A percentile compares a stretch with the other conserved stretches of the same genome.
Conservation (phyloP, 2,113 vertebrate genomes). For the Lamprologus sp. region DNA sequence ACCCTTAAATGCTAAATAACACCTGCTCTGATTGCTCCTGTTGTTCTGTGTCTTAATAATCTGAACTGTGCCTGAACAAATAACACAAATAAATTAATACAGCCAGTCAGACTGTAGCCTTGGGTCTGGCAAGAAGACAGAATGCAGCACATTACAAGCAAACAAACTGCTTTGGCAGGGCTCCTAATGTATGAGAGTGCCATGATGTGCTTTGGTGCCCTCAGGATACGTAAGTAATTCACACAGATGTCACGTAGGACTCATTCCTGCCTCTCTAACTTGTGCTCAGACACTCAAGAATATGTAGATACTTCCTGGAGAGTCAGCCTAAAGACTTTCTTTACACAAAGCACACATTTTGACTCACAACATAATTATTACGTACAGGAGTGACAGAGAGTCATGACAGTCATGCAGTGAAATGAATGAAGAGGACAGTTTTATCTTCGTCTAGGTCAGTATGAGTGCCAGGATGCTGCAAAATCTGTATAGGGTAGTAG, state of each 20-base stretch:
- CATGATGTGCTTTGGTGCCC: background rate
- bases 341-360: background rate
- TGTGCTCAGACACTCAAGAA: background rate
- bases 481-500: background rate
- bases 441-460: background rate
- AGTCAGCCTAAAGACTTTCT: background rate
- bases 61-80: background rate
- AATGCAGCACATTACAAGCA: slow-evolving; percentile 20
- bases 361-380: background rate
- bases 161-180: slow-evolving; percentile 5
- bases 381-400: background rate
- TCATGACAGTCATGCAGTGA: background rate
- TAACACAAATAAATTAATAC: slow-evolving; percentile 4
- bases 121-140: slow-evolving; percentile 22
- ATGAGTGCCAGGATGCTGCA: background rate
- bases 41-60: background rate
- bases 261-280: background rate
- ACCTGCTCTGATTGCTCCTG: background rate
- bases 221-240: slow-evolving; percentile 6
- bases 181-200: slow-evolving; percentile 17
- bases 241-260: background rate
- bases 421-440: background rate
- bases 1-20: background rate
- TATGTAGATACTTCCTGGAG: background rate
- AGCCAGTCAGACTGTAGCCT: background rate